Evolutionary conservation across 2,113 vertebrate genomes (phyloP), one percentile per base, ranked within the genome.

Genomic region (Platichthys flesus): DNA sequence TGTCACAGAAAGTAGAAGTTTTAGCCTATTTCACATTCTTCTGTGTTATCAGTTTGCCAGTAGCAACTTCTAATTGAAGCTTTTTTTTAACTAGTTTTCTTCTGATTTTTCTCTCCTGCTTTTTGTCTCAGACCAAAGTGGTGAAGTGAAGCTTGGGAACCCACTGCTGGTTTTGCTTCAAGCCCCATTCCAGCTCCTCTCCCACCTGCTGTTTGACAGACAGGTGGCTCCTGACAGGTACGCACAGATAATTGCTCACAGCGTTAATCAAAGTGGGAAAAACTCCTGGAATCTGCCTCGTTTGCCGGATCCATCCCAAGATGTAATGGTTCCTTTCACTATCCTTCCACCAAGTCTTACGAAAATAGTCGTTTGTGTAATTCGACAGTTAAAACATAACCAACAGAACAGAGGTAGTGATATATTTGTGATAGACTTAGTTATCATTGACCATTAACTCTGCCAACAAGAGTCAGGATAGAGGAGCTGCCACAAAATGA

Each of bases 191-290:
- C 96, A 98, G 78, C 93, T 98, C 58, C 90, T 98, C 21, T 97
- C 97, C 13, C 92, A 98, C 75, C 94, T 99, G 83, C 83, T 99
- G n/a, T 97, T 98, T 88, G 97, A 99, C 68, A 95, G 93, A 79
- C 97, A 98, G 81, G 96, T 98, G 69, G 93, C 95, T 63, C 97
- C 98, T 83, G 96, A 97, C 83, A 98, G 96, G 98, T 99, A 93
- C 31, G 6, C 31, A 7, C 31, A 8, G 31, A 31, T 7, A 31
- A 7, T 31, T 31, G 31, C 31, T 31, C 31, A 31, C 6, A 31
- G 31, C 6, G 31, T 7, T 31, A 31, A 31, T 8, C 5, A 31
- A 31, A 31, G 31, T 31, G 5, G 31, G 31, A 31, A 31, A 7
- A 7, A 31, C 31, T 31, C 31, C 31, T 31, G 31, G 31, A 31